A percentile compares a stretch with the other conserved stretches of the same genome.
These are phyloP conservation scores for Chiloscyllium plagiosum DNA, from an alignment of 2,113 vertebrate species.

Conservation along the genomic window DNA sequence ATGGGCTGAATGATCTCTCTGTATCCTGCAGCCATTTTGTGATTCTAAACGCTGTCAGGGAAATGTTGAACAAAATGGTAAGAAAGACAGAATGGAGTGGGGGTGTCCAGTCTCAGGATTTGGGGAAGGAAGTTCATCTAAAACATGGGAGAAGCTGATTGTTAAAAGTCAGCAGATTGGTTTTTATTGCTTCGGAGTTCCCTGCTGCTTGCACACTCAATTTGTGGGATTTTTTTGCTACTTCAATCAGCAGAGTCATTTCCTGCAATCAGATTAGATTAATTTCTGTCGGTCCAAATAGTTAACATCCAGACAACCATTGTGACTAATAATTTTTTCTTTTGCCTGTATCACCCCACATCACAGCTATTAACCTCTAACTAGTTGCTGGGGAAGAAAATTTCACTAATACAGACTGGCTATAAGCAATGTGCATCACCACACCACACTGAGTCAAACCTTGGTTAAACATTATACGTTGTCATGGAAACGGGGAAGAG, in stretches of 20 bases:
- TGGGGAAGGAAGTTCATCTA: not conserved
- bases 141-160: not conserved
- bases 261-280: not conserved
- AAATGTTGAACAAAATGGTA: not conserved
- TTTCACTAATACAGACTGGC: not conserved
- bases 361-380: not conserved
- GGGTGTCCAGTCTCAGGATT: no score
- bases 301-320: not conserved
- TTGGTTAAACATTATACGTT: not conserved
- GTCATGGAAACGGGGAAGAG: not conserved
- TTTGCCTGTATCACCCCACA: not conserved
- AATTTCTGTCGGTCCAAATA: not conserved
- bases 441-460: not conserved
- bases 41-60: not conserved
- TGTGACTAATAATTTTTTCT: not conserved
- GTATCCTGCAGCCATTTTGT: no score
- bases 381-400: not conserved
- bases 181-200: not conserved
- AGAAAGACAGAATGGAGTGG: not conserved
- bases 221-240: not conserved
- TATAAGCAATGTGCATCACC: not conserved
- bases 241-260: not conserved
- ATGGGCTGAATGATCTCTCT: no score
- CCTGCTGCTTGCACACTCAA: not conserved
- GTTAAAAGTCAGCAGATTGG: not conserved